Base-by-base conservation (phyloP, 2,888 invertebrate species). In the Euplagia quadripunctaria region DNA sequence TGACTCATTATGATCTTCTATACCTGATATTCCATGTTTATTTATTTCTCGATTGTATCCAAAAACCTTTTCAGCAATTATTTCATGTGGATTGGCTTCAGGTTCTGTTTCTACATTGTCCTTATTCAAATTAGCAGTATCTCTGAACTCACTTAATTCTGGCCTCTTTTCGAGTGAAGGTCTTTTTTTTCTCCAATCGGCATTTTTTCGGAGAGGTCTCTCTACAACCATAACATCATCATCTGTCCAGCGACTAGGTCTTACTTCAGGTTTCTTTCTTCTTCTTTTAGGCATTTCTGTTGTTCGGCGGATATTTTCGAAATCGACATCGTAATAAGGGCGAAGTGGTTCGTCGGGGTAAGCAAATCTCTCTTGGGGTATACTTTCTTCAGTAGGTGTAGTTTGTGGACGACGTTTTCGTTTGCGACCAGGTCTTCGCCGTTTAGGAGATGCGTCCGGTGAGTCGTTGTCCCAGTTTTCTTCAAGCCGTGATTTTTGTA, bases 371-470 rank as follows among this genome's bases (percentile, higher is more conserved):
- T 92, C 91, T 75, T 87, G 86, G 42, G 88, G 82, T 65, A 84
- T 82, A 12, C 86, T 78, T 52, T 90, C 91, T 68, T 91, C 92
- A 31, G 82, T 79, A 12, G 87, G 78, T 7, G 79, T 73, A 46
- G 88, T 80, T 72, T 95, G 94, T n/a, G 97, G 97, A 66, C 97
- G 94, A 73, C 97, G 94, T 90, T 97, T 97, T 73, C 97, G 95
- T 91, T 97, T 97, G 16, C 97, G 95, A 4, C 91, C 91, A 14
- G 93, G 86, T 79, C 96, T 91, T 58, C 96, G 91, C 8, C 96
- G 92, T 85, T 94, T 94, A 8, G 93, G 91, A 0, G 87, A 85
- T 73, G 92, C 92, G 49, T 93, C 93, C 46, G 89, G 86, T 20
- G 88, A 85, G 5, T 86, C 88, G 58, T 90, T 90, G n/a, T 91